A percentile compares a stretch with the other conserved stretches of the same genome.
Conservation (phyloP, 2,113 vertebrate genomes). For the Chaetops frenatus region DNA sequence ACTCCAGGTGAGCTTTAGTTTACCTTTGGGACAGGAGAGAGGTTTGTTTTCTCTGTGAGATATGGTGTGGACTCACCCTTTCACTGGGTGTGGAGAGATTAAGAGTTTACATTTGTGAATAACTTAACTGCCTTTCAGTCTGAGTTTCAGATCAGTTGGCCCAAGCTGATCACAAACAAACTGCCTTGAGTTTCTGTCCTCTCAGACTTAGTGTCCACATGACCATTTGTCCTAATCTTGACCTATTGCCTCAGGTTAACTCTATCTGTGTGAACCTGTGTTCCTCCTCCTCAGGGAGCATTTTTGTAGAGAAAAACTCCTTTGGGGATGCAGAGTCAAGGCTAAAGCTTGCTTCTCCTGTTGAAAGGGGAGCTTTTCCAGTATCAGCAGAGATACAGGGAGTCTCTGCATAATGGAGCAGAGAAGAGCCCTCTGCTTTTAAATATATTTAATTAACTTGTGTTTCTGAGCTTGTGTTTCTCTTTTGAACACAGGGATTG, state of each 20-base stretch:
- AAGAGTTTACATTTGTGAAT: slow-evolving; percentile 16
- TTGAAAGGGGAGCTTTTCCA: not conserved
- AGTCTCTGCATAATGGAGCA: not conserved
- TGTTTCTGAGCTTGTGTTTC: not conserved
- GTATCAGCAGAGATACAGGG: not conserved
- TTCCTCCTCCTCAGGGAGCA: not conserved
- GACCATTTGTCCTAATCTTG: not conserved
- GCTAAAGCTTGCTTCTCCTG: not conserved
- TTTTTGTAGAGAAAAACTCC: not conserved
- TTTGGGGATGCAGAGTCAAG: not conserved
- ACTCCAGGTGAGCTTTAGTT: slow-evolving; percentile 81
- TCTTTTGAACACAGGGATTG: slow-evolving; percentile 77
- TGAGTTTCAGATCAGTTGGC: slow-evolving; percentile 1
- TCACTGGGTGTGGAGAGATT: slow-evolving; percentile 31
- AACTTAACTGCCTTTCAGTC: not conserved
- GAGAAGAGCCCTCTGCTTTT: not conserved
- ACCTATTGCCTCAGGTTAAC: not conserved
- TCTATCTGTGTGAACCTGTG: not conserved
- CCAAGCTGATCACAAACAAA: not conserved
- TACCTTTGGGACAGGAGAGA: not conserved
- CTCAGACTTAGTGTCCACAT: not conserved
- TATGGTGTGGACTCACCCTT: not conserved
- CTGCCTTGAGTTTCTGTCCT: not conserved
- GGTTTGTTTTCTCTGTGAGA: not conserved
- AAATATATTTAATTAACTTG: not conserved